These are phyloP conservation scores for Drosophila neonasuta DNA, from an alignment of 2,888 invertebrate genomes.

Conservation along the genomic window DNA sequence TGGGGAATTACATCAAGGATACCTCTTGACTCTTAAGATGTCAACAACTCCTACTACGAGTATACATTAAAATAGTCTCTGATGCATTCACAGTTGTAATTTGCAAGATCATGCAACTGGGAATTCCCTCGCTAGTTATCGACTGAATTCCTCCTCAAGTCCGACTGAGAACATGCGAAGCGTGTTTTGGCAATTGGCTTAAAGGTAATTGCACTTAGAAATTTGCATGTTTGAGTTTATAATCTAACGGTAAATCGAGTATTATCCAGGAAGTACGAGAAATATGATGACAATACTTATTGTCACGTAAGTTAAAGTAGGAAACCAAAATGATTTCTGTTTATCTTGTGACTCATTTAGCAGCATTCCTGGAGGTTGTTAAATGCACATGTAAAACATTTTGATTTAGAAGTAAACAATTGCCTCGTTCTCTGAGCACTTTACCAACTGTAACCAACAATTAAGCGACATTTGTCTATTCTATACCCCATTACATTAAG, in stretches of 20 bases:
- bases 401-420: conserved; percentile 19
- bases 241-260: neutral
- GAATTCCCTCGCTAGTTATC: conserved; percentile 24
- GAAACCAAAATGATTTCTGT: neutral
- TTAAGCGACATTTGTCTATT: conserved; percentile 12
- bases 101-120: conserved; percentile 29
- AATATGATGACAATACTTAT: neutral
- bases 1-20: conserved; percentile 24
- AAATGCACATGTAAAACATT: conserved; percentile 14
- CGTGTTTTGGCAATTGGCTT: conserved; percentile 20
- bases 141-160: neutral
- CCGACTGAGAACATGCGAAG: conserved; percentile 30
- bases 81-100: conserved; percentile 43
- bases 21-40: conserved; percentile 17
- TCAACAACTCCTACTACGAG: conserved; percentile 11
- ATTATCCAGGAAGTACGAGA: neutral
- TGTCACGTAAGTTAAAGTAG: neutral
- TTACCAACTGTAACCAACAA: neutral
- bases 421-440: neutral
- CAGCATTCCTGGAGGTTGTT: conserved; percentile 7
- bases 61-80: neutral
- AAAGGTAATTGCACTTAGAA: conserved; percentile 14
- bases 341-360: conserved; percentile 11
- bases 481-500: conserved; percentile 15
- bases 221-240: neutral